Percentiles rank a stretch among this genome's conserved stretches.
Evolutionary conservation across 1,140 invertebrate species (phyloP).

Genomic region (Dendroctonus valens): DNA sequence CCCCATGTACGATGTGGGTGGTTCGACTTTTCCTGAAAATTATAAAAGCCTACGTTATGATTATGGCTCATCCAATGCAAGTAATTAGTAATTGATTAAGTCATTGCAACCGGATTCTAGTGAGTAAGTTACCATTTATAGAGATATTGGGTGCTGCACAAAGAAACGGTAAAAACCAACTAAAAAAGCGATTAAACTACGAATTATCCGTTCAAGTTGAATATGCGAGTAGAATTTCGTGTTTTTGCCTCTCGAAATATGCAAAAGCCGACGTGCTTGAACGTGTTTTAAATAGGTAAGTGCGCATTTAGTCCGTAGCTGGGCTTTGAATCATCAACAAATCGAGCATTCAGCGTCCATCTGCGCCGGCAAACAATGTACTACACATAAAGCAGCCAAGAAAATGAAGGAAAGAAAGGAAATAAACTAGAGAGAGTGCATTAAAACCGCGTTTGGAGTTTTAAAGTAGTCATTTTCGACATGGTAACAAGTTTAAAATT

Average conservation of each 20-base stretch:
- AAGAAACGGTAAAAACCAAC: too few species aligned
- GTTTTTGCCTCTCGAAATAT: constrained; percentile 20
- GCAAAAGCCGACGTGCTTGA: constrained; percentile 12
- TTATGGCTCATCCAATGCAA: too few species aligned
- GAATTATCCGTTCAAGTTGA: constrained; percentile 6
- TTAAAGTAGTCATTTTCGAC: constrained; percentile 11
- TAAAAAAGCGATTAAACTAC: too few species aligned
- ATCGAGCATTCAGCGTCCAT: constrained; percentile 16
- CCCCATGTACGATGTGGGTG: constrained; percentile 85
- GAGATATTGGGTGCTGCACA: too few species aligned
- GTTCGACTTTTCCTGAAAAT: constrained; percentile 80
- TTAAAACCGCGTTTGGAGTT: constrained; percentile 13
- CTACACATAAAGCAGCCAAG: constrained; percentile 3
- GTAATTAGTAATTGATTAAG: too few species aligned
- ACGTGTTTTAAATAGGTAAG: constrained; percentile 27
- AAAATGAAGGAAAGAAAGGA: constrained; percentile 1
- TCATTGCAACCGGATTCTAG: too few species aligned
- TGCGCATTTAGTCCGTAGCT: constrained; percentile 20
- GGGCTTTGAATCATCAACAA: constrained; percentile 13
- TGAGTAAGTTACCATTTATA: too few species aligned
- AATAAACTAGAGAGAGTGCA: constrained; percentile 4
- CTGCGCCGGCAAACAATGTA: constrained; percentile 6
- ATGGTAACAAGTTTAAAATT: constrained; percentile 10
- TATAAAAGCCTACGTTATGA: constrained; percentile 16
- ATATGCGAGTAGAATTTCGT: constrained; percentile 13